Evolutionary conservation across 2,888 invertebrate genomes (phyloP).

Genomic region (Galeopsomyia nigrocyanea): DNA sequence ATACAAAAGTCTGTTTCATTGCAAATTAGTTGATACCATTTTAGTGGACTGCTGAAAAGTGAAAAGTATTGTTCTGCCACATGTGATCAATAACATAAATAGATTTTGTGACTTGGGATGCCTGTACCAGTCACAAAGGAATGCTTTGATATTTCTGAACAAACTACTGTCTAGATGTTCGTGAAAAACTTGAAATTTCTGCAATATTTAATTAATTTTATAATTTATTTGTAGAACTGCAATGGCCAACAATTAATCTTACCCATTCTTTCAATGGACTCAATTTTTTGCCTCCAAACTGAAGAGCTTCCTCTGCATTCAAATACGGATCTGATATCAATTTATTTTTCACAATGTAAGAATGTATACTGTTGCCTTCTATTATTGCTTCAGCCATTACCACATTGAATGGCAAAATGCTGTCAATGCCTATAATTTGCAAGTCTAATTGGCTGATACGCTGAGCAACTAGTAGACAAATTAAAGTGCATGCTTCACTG

Average conservation of each 20-base stretch:
- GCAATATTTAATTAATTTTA: background rate
- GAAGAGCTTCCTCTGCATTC: constrained; percentile 66
- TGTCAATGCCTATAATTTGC: constrained; percentile 53
- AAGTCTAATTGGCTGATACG: constrained; percentile 55
- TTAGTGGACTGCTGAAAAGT: constrained; percentile 69
- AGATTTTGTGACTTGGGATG: constrained; percentile 65
- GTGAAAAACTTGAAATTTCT: constrained; percentile 70
- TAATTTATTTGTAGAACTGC: constrained; percentile 24
- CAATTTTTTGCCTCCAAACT: constrained; percentile 61
- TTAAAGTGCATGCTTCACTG: constrained; percentile 76
- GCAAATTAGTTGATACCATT: constrained; percentile 54
- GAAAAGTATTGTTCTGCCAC: constrained; percentile 71
- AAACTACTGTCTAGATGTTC: constrained; percentile 67
- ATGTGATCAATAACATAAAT: constrained; percentile 71
- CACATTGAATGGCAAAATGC: constrained; percentile 65
- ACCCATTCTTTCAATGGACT: constrained; percentile 65
- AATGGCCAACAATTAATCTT: constrained; percentile 27
- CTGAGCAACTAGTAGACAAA: constrained; percentile 72
- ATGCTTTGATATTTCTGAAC: constrained; percentile 66
- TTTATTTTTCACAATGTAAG: constrained; percentile 57
- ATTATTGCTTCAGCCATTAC: constrained; percentile 72
- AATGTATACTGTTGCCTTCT: constrained; percentile 74
- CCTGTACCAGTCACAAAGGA: constrained; percentile 69
- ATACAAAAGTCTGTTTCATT: background rate
- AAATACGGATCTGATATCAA: constrained; percentile 62